A percentile compares a stretch with the other conserved stretches of the same genome.
These are phyloP conservation scores for Fulica atra DNA, from an alignment of 2,113 vertebrate genomes.

Conservation along the genomic window DNA sequence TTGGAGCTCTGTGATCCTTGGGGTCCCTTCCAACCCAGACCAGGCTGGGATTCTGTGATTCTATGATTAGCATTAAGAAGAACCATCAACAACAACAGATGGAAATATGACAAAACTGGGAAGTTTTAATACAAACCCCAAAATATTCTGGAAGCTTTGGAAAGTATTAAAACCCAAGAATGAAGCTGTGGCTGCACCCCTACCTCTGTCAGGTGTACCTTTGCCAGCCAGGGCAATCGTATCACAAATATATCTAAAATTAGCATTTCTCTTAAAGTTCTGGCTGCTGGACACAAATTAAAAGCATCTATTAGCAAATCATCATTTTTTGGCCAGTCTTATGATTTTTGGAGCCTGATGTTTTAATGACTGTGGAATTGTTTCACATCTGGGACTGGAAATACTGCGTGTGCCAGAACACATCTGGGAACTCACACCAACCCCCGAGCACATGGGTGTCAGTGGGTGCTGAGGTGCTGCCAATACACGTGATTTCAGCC, in stretches of 20 bases:
- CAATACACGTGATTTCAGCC: neutral
- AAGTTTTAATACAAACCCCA: neutral
- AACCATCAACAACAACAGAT: neutral
- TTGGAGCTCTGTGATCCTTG: no score
- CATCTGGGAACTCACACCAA: neutral
- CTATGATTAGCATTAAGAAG: neutral
- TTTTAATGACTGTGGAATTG: neutral
- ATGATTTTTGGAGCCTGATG: neutral
- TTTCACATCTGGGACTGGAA: neutral
- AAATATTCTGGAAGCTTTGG: neutral
- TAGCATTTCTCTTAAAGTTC: neutral
- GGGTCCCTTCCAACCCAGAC: no score
- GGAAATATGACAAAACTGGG: neutral
- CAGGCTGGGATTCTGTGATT: no score
- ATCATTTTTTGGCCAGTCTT: neutral
- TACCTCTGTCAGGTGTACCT: neutral
- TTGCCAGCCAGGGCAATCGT: neutral
- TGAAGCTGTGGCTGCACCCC: neutral
- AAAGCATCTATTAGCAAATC: neutral
- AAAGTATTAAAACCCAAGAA: neutral
- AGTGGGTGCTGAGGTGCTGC: neutral
- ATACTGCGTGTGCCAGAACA: neutral
- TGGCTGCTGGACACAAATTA: neutral
- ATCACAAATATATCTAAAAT: neutral
- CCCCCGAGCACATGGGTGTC: rapidly evolving